Base-by-base conservation (phyloP, 2,113 vertebrate species). In the Penelope pileata region DNA sequence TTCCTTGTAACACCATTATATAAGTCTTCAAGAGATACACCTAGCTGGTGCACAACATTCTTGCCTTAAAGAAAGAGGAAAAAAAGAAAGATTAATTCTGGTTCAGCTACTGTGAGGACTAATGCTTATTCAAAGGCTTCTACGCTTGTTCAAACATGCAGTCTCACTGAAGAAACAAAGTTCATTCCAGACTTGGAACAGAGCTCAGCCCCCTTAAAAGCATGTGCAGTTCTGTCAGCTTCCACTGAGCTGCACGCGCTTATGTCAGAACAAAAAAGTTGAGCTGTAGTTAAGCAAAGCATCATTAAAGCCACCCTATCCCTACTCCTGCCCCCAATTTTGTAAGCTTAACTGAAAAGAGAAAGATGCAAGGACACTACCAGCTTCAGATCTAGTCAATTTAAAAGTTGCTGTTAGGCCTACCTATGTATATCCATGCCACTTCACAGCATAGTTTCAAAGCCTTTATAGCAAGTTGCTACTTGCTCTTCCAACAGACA, bases 1-100 rank as follows among this genome's bases (percentile, higher is more conserved):
- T 99, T 99, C 95, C 99, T 98, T 22, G 98, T 99, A 82, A 98
- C 69, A 88, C 99, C 99, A 54, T 98, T 99, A 97, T 99, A 99
- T 17, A 99, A 96, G 67, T 99, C 99, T 84, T 99, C 99, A 64
- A 99, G 97, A 56, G 99, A 98, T n/a, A 99, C 98, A 77, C 98
- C 93, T 74, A 99, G 97, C 90, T 99, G 99, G 91, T 99, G 99
- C 24, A 99, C 98, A 15, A 99, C 98, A 87, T 99, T 99, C 96
- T 99, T 99, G 43, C 99, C 99, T 99, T 91, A 42, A 27, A 32
- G 90, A 47, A 38, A 68, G 73, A 67, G 43, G 70, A 51, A 18
- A 23, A 19, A 70, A 23, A 66, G n/a, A n/a, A 63, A 75, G 19
- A 66, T 94, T 88, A 96, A 75, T 50, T 40, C 24, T 51, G n/a